Evolutionary conservation across 1,140 invertebrate species (phyloP).

Genomic region (Tetragonula clypearis): DNA sequence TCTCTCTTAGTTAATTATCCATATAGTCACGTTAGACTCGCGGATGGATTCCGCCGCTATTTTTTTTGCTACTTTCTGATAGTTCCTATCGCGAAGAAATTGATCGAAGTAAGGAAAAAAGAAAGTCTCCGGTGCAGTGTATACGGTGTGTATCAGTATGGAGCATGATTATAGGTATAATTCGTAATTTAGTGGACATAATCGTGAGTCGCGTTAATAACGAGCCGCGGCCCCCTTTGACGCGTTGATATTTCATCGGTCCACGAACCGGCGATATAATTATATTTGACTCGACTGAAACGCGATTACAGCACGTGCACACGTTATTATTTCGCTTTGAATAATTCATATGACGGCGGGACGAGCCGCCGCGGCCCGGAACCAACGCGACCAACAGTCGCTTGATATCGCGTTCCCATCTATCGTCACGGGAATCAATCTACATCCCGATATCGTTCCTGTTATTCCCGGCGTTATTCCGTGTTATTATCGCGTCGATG

Average conservation of each 20-base stretch:
- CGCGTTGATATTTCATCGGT: constrained; percentile 58
- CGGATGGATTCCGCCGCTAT: no score
- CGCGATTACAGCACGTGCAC: constrained; percentile 67
- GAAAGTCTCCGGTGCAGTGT: background rate
- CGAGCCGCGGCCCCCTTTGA: constrained; percentile 29
- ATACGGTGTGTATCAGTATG: background rate
- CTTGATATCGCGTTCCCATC: constrained; percentile 50
- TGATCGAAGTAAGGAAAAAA: background rate
- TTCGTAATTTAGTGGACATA: constrained; percentile 56
- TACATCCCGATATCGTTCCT: constrained; percentile 43
- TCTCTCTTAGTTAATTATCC: no score
- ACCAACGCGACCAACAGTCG: constrained; percentile 24
- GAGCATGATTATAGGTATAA: constrained; percentile 39
- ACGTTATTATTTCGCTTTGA: constrained; percentile 67
- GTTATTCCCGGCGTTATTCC: constrained; percentile 49
- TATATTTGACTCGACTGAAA: constrained; percentile 65
- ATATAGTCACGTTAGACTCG: no score
- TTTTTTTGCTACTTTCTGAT: no score
- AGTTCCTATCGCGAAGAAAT: background rate
- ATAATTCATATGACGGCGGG: constrained; percentile 60
- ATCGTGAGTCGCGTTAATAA: constrained; percentile 48
- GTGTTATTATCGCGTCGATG: constrained; percentile 41
- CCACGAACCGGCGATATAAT: constrained; percentile 51
- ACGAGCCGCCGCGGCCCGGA: constrained; percentile 36
- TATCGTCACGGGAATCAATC: constrained; percentile 62